Conservation (phyloP, 2,113 vertebrate genomes). For the Chloebia gouldiae region DNA sequence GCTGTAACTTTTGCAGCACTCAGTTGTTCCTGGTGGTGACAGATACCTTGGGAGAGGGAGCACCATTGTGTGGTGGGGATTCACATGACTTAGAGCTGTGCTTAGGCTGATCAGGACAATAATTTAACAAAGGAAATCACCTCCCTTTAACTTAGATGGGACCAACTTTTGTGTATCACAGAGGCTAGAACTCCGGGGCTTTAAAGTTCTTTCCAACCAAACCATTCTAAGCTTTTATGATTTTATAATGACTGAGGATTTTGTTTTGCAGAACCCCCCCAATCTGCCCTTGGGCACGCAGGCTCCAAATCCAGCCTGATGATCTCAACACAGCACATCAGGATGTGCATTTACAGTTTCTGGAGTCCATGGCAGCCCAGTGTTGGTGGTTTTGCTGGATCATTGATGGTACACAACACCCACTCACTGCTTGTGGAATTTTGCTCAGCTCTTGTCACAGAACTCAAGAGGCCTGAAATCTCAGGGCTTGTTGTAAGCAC, state of each 20-base stretch:
- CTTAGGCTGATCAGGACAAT: background rate
- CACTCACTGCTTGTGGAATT: background rate
- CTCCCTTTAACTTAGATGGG: background rate
- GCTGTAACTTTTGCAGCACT: background rate
- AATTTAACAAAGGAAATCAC: background rate
- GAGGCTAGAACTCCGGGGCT: background rate
- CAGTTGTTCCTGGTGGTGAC: background rate
- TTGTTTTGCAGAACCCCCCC: background rate
- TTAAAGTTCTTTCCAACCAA: background rate
- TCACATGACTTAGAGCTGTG: background rate
- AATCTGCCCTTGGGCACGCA: background rate
- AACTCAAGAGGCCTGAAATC: background rate
- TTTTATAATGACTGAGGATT: background rate
- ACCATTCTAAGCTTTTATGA: background rate
- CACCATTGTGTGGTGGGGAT: background rate
- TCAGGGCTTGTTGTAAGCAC: accelerated
- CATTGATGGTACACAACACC: accelerated
- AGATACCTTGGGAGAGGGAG: background rate
- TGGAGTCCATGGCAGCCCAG: background rate
- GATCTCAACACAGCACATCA: accelerated
- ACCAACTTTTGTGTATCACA: background rate
- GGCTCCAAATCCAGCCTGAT: background rate
- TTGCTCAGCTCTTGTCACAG: background rate
- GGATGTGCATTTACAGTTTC: background rate
- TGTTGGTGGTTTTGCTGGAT: background rate